Evolutionary conservation across 2,888 invertebrate species (phyloP).

Genomic region (Uloborus plumipes): DNA sequence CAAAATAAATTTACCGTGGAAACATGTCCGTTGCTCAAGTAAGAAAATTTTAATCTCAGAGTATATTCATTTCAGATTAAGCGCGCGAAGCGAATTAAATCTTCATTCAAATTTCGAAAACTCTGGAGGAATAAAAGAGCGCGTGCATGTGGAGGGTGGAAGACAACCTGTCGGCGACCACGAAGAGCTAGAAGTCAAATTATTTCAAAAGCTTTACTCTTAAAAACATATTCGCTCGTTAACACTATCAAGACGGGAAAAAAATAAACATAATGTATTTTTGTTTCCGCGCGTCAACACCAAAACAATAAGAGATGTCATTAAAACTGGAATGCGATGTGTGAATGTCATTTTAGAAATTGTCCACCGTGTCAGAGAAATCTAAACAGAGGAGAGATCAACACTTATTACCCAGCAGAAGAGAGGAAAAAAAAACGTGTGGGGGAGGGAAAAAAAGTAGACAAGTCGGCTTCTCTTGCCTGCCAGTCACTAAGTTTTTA

Average conservation of each 20-base stretch:
- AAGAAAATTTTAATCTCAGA: no score
- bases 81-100: slow-evolving; percentile 26
- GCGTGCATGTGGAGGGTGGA: no score
- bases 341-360: slow-evolving; percentile 72
- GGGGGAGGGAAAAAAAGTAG: slow-evolving; percentile 3
- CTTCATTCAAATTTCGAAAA: slow-evolving; percentile 8
- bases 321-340: slow-evolving; percentile 4
- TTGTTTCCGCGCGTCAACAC: neutral
- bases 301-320: slow-evolving; percentile 4
- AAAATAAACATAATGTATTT: neutral
- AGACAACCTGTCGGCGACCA: slow-evolving; percentile 31
- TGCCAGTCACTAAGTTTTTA: slow-evolving; percentile 61
- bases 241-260: slow-evolving; percentile 10
- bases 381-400: slow-evolving; percentile 71
- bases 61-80: no score
- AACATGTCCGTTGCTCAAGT: no score
- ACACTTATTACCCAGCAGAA: slow-evolving; percentile 34
- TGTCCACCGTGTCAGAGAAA: slow-evolving; percentile 81
- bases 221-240: slow-evolving; percentile 22
- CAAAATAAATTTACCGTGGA: no score
- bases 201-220: slow-evolving; percentile 34
- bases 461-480: slow-evolving; percentile 30
- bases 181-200: slow-evolving; percentile 35
- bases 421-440: slow-evolving; percentile 10
- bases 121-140: neutral